These are phyloP conservation scores for Eucera pruinosa DNA, from an alignment of 2,888 invertebrate genomes.

Conservation along the genomic window DNA sequence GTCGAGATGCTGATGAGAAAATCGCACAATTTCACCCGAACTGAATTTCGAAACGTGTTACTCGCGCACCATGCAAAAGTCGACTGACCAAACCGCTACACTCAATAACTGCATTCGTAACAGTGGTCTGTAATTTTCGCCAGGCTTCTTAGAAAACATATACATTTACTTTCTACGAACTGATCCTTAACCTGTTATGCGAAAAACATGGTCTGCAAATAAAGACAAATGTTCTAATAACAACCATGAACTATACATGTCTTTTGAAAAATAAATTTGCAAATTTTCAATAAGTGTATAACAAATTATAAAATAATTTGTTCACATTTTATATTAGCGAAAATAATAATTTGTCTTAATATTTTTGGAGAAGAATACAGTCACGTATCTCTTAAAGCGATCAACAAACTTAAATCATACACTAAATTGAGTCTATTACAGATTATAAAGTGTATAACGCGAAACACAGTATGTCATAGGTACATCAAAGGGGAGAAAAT, in stretches of 20 bases:
- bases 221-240: neutral
- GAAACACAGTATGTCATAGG: constrained; percentile 48
- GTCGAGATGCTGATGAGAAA: constrained; percentile 16
- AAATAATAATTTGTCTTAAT: no score
- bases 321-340: no score
- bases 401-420: constrained; percentile 12
- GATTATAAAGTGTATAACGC: constrained; percentile 40
- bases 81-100: constrained; percentile 15
- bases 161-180: constrained; percentile 8
- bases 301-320: no score
- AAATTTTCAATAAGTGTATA: no score
- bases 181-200: neutral
- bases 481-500: constrained; percentile 50
- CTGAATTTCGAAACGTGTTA: constrained; percentile 25
- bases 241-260: neutral
- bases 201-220: neutral
- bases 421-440: constrained; percentile 26
- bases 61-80: constrained; percentile 6
- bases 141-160: neutral
- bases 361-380: neutral
- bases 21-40: constrained; percentile 14
- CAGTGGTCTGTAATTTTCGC: constrained; percentile 12
- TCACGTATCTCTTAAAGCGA: neutral
- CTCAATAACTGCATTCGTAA: constrained; percentile 18
- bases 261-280: neutral